phyloP scores from a whole-genome alignment of 2,113 vertebrate genomes.

The Butorides virescens region DNA sequence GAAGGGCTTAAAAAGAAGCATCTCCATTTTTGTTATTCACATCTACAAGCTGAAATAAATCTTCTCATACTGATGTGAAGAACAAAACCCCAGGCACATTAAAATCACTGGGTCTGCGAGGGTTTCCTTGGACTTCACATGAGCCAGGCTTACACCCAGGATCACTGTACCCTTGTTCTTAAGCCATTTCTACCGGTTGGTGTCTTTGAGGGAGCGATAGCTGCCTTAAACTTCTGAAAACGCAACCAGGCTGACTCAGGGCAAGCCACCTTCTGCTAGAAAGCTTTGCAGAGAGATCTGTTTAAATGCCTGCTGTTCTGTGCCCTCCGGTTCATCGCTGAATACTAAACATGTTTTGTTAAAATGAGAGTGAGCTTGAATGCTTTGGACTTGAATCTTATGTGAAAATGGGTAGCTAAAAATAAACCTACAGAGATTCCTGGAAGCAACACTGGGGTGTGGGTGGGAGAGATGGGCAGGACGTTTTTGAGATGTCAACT shows the following conservation, averaged over 20 bases:
- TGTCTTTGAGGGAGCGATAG: neutral
- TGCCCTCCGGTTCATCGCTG: neutral
- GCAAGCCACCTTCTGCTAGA: neutral
- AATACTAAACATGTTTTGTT: neutral
- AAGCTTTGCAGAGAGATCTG: neutral
- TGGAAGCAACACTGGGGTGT: neutral
- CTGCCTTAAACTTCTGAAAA: neutral
- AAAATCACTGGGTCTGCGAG: neutral
- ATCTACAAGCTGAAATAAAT: neutral
- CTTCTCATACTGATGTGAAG: neutral
- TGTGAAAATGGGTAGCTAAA: neutral
- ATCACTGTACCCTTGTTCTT: too few species aligned
- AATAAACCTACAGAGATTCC: neutral
- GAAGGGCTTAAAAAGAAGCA: neutral
- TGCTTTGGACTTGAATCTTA: neutral
- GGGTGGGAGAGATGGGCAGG: neutral
- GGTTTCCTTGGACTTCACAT: neutral
- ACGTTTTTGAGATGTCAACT: neutral
- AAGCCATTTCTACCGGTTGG: rapidly evolving
- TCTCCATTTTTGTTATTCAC: neutral
- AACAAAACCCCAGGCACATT: neutral
- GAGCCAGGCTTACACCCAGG: neutral
- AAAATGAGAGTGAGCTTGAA: neutral
- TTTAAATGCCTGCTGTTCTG: neutral
- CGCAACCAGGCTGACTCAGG: neutral